Evolutionary conservation across 2,888 invertebrate species (phyloP).

Genomic region (Melieria picta): DNA sequence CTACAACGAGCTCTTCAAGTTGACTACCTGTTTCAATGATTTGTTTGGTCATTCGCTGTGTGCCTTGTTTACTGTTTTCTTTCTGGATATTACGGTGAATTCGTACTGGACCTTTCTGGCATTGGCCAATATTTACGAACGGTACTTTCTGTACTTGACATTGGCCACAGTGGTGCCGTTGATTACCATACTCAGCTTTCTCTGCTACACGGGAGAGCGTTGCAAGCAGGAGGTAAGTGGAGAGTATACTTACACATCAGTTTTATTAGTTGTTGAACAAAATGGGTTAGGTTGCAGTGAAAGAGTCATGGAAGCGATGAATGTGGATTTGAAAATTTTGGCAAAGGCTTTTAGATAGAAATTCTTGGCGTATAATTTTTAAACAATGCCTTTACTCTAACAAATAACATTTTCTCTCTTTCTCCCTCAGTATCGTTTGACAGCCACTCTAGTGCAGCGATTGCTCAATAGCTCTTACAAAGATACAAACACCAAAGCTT

Average conservation of each 20-base stretch:
- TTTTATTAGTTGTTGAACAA: neutral
- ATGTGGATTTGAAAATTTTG: too few species aligned
- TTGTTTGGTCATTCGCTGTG: slow-evolving; percentile 53
- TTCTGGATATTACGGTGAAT: slow-evolving; percentile 52
- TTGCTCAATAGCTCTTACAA: slow-evolving; percentile 42
- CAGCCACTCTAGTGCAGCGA: slow-evolving; percentile 46
- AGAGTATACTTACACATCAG: neutral
- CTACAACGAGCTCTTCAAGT: slow-evolving; percentile 49
- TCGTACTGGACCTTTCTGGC: slow-evolving; percentile 51
- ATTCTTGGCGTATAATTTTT: neutral
- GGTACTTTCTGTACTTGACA: slow-evolving; percentile 43
- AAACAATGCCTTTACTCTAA: neutral
- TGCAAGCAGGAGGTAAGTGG: slow-evolving; percentile 51
- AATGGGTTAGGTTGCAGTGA: too few species aligned
- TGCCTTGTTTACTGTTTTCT: slow-evolving; percentile 47
- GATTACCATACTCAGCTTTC: slow-evolving; percentile 37
- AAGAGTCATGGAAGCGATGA: too few species aligned
- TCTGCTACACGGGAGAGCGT: slow-evolving; percentile 52
- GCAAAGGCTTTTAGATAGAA: neutral
- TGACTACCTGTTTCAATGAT: slow-evolving; percentile 46
- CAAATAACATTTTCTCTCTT: neutral
- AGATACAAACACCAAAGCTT: slow-evolving; percentile 38
- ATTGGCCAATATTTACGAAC: slow-evolving; percentile 43
- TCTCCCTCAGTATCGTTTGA: slow-evolving; percentile 39
- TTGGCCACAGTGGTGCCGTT: slow-evolving; percentile 41